phyloP scores from a whole-genome alignment of 2,113 vertebrate species.

The Turdus rufiventris region DNA sequence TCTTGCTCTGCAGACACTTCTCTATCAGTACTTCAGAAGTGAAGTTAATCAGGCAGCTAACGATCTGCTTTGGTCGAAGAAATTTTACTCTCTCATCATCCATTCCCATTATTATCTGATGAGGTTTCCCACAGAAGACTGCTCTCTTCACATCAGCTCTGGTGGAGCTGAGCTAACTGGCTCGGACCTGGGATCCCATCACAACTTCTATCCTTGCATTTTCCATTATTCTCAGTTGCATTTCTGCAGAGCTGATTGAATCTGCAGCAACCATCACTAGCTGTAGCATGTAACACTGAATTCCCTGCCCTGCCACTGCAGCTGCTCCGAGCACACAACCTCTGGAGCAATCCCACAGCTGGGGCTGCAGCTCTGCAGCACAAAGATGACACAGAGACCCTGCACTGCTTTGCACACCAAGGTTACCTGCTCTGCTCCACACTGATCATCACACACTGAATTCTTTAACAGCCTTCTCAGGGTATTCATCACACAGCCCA shows the following conservation, averaged over 20 bases:
- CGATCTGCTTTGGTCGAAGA: neutral
- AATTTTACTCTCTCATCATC: neutral
- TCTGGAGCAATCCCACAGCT: neutral
- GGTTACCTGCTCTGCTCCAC: neutral
- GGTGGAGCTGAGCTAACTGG: neutral
- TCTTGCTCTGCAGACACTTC: neutral
- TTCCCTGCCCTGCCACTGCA: neutral
- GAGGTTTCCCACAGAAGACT: neutral
- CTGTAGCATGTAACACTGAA: neutral
- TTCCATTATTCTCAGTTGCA: neutral
- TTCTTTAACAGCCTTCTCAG: neutral
- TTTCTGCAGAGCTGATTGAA: neutral
- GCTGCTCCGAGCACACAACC: neutral
- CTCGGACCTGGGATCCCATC: neutral
- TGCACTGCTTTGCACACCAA: neutral
- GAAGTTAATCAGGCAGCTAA: constrained; percentile 14
- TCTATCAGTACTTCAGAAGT: neutral
- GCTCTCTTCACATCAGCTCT: neutral
- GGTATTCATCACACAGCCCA: neutral
- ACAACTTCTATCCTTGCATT: neutral
- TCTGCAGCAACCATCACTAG: neutral
- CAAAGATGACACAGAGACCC: neutral
- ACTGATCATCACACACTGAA: neutral
- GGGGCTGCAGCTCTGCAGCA: neutral
- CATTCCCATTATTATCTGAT: neutral